Conservation (phyloP, 2,888 invertebrate species). For the Dryococelus australis region DNA sequence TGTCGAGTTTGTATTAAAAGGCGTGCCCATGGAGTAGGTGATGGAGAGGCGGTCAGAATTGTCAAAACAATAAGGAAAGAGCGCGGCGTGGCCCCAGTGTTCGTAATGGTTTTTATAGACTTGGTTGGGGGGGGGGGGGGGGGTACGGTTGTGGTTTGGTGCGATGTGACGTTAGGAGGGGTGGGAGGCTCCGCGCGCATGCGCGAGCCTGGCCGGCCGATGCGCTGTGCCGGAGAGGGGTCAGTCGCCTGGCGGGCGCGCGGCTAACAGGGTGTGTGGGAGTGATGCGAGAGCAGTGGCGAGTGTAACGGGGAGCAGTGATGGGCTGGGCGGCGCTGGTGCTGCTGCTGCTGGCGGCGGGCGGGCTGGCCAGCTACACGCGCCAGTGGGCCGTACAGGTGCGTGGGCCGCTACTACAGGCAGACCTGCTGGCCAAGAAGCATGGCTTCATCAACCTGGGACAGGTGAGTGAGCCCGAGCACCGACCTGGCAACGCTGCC, state of each 20-base stretch:
- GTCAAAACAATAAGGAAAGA: too few species aligned
- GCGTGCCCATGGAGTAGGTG: too few species aligned
- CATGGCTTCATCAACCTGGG: background rate
- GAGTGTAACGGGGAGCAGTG: background rate
- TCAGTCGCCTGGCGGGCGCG: background rate
- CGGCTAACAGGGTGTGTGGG: background rate
- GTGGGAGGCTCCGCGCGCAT: background rate
- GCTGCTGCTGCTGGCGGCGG: conserved; percentile 8
- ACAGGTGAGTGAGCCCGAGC: background rate
- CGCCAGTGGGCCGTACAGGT: conserved; percentile 3
- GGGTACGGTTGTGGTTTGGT: background rate
- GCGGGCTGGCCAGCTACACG: background rate
- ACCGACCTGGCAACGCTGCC: too few species aligned
- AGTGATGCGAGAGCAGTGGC: background rate
- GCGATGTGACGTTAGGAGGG: background rate
- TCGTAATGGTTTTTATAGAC: background rate
- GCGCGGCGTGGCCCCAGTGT: too few species aligned
- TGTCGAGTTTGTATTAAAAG: too few species aligned
- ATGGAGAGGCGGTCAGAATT: too few species aligned
- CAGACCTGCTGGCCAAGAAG: background rate
- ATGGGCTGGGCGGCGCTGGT: conserved; percentile 16
- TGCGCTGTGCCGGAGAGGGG: background rate
- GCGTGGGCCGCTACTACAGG: background rate
- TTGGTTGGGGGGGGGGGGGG: background rate
- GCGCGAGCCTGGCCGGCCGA: background rate